Conservation (phyloP, 2,888 invertebrate genomes). For the Mimachlamys varia region DNA sequence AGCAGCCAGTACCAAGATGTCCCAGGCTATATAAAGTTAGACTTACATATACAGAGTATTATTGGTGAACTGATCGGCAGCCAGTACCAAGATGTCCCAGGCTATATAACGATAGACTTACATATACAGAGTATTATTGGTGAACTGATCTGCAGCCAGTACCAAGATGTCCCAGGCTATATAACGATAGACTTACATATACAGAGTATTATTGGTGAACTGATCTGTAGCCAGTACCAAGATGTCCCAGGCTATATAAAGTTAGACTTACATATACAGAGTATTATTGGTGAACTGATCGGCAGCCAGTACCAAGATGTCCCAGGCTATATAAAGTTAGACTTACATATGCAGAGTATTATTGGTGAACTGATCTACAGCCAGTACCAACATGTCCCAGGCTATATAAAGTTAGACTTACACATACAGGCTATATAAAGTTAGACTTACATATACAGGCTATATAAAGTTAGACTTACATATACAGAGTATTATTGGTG, state of each 20-base stretch:
- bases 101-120: conserved; percentile 81
- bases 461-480: conserved; percentile 54
- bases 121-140: conserved; percentile 66
- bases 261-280: conserved; percentile 67
- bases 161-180: conserved; percentile 83
- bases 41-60: conserved; percentile 68
- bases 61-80: conserved; percentile 55
- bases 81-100: conserved; percentile 80
- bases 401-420: conserved; percentile 86
- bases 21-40: conserved; percentile 84
- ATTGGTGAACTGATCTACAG: conserved; percentile 55
- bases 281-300: conserved; percentile 56
- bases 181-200: conserved; percentile 73
- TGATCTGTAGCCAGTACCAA: conserved; percentile 67
- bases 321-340: conserved; percentile 84
- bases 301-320: conserved; percentile 69
- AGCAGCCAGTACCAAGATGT: conserved; percentile 69
- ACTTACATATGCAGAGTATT: conserved; percentile 68
- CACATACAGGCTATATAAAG: too few relatives aligned
- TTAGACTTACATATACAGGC: conserved; percentile 65
- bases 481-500: conserved; percentile 64
- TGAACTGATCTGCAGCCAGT: conserved; percentile 56
- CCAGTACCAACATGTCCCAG: conserved; percentile 80
- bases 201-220: conserved; percentile 62
- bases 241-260: conserved; percentile 84